Conservation (phyloP, 2,797 vertebrate species). For the Semaprochilodus insignis region DNA sequence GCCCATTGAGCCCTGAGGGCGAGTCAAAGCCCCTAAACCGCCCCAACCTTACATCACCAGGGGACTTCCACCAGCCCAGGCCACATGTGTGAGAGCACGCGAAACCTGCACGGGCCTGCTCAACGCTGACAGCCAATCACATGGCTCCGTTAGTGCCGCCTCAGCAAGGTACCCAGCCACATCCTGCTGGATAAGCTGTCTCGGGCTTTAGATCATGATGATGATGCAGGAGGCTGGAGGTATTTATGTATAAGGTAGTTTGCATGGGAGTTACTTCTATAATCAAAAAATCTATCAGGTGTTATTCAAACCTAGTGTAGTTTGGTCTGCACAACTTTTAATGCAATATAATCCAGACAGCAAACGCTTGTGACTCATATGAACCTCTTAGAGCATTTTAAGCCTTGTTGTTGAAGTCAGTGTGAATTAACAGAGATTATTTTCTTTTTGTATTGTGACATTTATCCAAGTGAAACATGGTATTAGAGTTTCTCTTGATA, state of each 20-base stretch:
- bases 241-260: slow-evolving; percentile 6
- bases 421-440: no score
- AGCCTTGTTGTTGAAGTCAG: no score
- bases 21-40: slow-evolving; percentile 74
- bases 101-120: slow-evolving; percentile 31
- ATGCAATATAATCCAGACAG: no score
- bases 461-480: no score
- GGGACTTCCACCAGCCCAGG: slow-evolving; percentile 73
- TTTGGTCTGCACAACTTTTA: no score
- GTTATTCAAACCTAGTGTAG: no score
- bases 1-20: slow-evolving; percentile 77
- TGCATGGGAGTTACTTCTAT: no score
- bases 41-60: slow-evolving; percentile 81
- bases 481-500: no score
- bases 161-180: slow-evolving; percentile 69
- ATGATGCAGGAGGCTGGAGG: slow-evolving; percentile 15
- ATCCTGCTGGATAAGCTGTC: slow-evolving; percentile 57
- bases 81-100: slow-evolving; percentile 73
- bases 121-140: slow-evolving; percentile 72
- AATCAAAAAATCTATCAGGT: no score
- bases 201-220: slow-evolving; percentile 54
- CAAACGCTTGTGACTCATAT: no score
- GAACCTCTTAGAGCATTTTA: no score
- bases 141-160: slow-evolving; percentile 63
- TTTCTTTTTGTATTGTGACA: no score